phyloP scores from a whole-genome alignment of 2,113 vertebrate species.

The Rhabdornis inornatus region DNA sequence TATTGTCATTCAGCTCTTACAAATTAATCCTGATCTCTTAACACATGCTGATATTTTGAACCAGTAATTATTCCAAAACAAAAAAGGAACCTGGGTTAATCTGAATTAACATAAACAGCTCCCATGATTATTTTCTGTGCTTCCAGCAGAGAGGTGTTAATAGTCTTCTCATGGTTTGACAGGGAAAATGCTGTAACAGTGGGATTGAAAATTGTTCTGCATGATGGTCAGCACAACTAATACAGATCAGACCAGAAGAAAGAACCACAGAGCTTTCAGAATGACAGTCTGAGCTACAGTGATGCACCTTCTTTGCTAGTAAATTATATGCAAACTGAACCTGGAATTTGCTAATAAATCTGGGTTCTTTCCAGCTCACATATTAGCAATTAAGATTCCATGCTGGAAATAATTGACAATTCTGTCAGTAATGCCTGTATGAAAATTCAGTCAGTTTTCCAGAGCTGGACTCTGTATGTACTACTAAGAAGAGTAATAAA shows the following conservation, averaged over 20 bases:
- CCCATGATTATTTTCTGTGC: constrained; percentile 8
- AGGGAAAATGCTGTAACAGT: not conserved
- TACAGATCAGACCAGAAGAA: not conserved
- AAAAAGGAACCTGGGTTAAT: constrained; percentile 32
- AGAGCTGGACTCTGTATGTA: not conserved
- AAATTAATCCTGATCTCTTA: constrained; percentile 70
- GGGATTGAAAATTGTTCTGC: not conserved
- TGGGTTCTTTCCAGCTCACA: not conserved
- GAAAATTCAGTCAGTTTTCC: not conserved
- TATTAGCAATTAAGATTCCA: not conserved
- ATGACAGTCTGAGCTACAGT: not conserved
- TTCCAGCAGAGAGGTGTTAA: constrained; percentile 32
- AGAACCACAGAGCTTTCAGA: not conserved
- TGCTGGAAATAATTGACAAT: not conserved
- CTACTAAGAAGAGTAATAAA: not conserved
- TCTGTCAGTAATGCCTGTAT: not conserved
- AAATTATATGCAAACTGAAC: constrained; percentile 8
- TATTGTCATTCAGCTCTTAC: constrained; percentile 60
- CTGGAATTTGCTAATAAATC: constrained; percentile 26
- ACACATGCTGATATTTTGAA: constrained; percentile 65
- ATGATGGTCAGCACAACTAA: not conserved
- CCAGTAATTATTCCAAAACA: constrained; percentile 64
- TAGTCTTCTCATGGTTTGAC: not conserved
- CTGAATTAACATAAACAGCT: constrained; percentile 43
- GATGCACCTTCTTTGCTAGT: not conserved